phyloP scores from a whole-genome alignment of 2,797 vertebrate genomes.

The Oophaga sylvatica region DNA sequence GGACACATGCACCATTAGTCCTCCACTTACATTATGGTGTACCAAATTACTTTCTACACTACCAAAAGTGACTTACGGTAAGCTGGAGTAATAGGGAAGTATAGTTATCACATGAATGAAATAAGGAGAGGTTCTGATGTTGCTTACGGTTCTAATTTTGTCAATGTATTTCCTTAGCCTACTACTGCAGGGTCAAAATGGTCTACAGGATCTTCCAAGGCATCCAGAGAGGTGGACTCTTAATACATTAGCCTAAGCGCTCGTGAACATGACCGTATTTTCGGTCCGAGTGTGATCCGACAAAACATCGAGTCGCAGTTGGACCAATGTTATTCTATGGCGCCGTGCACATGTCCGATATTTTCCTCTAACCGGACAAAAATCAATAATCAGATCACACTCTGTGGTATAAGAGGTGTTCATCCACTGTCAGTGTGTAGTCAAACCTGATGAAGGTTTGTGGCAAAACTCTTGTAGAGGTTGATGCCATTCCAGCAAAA shows the following conservation, averaged over 20 bases:
- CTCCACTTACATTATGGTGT: background rate
- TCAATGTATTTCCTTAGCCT: background rate
- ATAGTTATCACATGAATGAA: background rate
- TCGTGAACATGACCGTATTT: no score
- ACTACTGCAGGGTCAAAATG: background rate
- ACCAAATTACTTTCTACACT: background rate
- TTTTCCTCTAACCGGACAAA: no score
- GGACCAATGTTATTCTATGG: no score
- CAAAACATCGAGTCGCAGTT: no score
- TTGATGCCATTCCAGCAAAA: no score
- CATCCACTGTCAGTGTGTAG: no score
- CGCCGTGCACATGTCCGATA: no score
- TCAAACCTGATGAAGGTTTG: no score
- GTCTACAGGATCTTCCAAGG: background rate
- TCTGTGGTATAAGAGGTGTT: no score
- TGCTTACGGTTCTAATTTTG: background rate
- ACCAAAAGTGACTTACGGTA: background rate
- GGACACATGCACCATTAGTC: background rate
- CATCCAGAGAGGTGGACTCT: background rate
- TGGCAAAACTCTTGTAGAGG: no score
- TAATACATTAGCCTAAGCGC: background rate
- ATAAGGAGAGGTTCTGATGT: background rate
- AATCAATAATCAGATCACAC: no score
- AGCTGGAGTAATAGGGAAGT: background rate
- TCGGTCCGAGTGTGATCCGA: no score